A percentile compares a stretch with the other conserved stretches of the same genome.
phyloP scores from a whole-genome alignment of 2,797 vertebrate genomes.

The Anguilla marmorata region DNA sequence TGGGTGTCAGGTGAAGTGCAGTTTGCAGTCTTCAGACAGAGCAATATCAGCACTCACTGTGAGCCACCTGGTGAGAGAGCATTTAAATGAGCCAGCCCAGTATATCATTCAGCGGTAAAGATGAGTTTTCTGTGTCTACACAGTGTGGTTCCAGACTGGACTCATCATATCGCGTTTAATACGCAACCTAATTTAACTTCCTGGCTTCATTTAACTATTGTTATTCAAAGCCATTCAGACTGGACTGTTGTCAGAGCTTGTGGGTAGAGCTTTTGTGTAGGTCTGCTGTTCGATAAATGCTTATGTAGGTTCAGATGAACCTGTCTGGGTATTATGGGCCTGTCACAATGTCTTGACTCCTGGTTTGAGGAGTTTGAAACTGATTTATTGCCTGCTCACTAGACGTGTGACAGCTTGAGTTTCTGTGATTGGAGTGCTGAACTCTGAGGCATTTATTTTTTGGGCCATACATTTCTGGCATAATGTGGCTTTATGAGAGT shows the following conservation, averaged over 20 bases:
- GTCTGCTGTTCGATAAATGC: neutral
- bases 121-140: neutral
- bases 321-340: neutral
- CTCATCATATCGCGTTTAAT: neutral
- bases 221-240: neutral
- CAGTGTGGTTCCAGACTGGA: neutral
- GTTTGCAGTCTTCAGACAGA: neutral
- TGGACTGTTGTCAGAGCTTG: neutral
- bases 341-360: neutral
- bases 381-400: neutral
- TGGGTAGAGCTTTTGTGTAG: neutral
- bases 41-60: constrained; percentile 7
- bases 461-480: too few species aligned
- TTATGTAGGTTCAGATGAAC: neutral
- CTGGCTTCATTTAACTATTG: neutral
- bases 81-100: neutral
- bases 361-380: neutral
- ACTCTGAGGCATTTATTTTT: neutral
- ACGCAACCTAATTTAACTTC: constrained; percentile 14
- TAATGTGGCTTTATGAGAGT: too few species aligned
- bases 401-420: neutral
- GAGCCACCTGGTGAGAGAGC: neutral
- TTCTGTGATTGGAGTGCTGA: neutral
- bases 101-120: neutral
- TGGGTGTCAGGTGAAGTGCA: neutral